A percentile compares a stretch with the other conserved stretches of the same genome.
phyloP scores from a whole-genome alignment of 2,797 vertebrate species.

The Coreius guichenoti region DNA sequence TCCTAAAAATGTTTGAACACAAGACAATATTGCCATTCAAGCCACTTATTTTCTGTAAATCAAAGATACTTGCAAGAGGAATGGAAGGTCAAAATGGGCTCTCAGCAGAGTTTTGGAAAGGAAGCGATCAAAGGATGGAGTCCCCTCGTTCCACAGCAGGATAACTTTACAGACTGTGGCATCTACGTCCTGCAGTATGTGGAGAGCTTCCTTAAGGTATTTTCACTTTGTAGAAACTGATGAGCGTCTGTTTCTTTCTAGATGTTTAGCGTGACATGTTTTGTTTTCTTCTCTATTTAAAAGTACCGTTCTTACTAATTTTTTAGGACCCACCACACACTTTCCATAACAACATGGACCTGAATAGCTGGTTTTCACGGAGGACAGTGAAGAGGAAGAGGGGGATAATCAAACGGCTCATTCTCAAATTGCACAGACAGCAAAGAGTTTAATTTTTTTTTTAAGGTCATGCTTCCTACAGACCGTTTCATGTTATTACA shows the following conservation, averaged over 20 bases:
- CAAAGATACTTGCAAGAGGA: constrained; percentile 86
- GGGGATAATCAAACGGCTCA: constrained; percentile 82
- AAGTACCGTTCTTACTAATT: neutral
- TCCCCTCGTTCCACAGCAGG: constrained; percentile 86
- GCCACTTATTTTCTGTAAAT: neutral
- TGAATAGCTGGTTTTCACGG: constrained; percentile 86
- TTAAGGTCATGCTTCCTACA: constrained; percentile 46
- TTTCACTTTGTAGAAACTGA: neutral
- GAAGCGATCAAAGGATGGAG: constrained; percentile 85
- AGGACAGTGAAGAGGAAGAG: constrained; percentile 86
- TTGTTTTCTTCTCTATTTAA: constrained; percentile 64
- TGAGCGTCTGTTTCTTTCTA: neutral
- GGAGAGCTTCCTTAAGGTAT: constrained; percentile 88
- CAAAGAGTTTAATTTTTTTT: constrained; percentile 75
- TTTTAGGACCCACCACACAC: constrained; percentile 82
- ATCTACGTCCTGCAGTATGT: constrained; percentile 87
- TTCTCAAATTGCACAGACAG: constrained; percentile 80
- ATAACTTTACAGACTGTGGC: constrained; percentile 88
- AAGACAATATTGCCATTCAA: neutral
- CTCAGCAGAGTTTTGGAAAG: constrained; percentile 84
- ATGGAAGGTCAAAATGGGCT: constrained; percentile 86
- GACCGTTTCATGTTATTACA: constrained; percentile 1
- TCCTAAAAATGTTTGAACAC: neutral
- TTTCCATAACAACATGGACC: constrained; percentile 85
- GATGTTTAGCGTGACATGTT: constrained; percentile 50